Evolutionary conservation across 2,888 invertebrate species (phyloP), one percentile per base, ranked within the genome.

Genomic region (Hemicrepidius hirtus): DNA sequence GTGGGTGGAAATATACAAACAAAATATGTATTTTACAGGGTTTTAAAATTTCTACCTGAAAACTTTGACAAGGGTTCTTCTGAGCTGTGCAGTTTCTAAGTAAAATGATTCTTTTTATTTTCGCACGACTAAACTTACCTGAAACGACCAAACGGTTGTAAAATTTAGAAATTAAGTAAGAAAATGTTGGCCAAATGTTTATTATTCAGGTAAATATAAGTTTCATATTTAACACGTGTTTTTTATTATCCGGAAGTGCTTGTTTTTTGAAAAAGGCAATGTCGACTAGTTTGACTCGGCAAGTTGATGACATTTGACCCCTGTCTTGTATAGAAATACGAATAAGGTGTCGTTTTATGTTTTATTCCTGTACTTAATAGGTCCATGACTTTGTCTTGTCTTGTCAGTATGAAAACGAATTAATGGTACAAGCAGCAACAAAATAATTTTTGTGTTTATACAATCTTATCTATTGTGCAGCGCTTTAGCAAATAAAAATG

Each of bases 401-500:
- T 35, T 35, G 60, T 44, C 60, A 44, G 16, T 24, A 28, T 5
- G 60, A 41, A 24, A 37, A 44, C 41, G 28, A 44, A 60, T 44
- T 44, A 60, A n/a, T 44, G 21, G 13, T 44, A 20, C 37, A 21
- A 60, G 20, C 63, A 32, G 32, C 46, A 62, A 69, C 41, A 62
- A 63, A 50, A 66, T 53, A 65, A 60, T 71, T 71, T 71, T 66
- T 13, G 67, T 68, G 59, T 68, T 72, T 59, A 16, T 62, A 55
- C 62, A 59, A 41, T 46, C 68, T 71, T 71, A 66, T 65, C 65
- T 66, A 50, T 28, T 40, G 53, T 57, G 55, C 50, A 41, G 37
- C 21, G 46, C 64, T 64, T 55, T 60, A 40, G 35, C 67, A 71
- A 71, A 71, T 71, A 69, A 65, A 73, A 72, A 68, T 68, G 49